These are phyloP conservation scores for Crotalus helleri DNA, from an alignment of 2,113 vertebrate genomes.

Conservation along the genomic window DNA sequence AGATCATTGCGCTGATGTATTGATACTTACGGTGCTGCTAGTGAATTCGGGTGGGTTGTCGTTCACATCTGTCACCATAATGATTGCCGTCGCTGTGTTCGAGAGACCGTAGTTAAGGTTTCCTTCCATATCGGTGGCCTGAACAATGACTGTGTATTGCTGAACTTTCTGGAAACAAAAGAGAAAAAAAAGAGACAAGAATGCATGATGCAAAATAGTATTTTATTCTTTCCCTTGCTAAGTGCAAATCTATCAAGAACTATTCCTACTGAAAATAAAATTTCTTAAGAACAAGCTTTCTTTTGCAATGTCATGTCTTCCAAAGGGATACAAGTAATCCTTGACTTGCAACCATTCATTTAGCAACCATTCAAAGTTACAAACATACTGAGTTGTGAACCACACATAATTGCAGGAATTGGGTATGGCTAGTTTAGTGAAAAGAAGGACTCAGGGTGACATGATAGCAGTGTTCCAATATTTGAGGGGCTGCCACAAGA, in stretches of 20 bases:
- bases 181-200: neutral
- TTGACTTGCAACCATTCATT: neutral
- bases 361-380: neutral
- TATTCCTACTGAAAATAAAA: neutral
- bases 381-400: neutral
- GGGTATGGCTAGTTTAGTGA: neutral
- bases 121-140: slow-evolving; percentile 98
- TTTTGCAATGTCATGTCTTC: neutral
- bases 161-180: slow-evolving; percentile 85
- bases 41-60: slow-evolving; percentile 95
- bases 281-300: neutral
- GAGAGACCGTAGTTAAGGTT: slow-evolving; percentile 95
- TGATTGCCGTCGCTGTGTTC: slow-evolving; percentile 93
- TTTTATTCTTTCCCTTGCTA: neutral
- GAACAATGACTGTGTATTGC: slow-evolving; percentile 91
- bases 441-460: neutral
- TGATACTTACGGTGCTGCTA: slow-evolving; percentile 82
- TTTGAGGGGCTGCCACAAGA: neutral
- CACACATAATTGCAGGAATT: neutral
- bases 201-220: accelerated
- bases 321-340: neutral
- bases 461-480: neutral
- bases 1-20: neutral
- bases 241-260: neutral
- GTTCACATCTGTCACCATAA: slow-evolving; percentile 91